Evolutionary conservation across 2,113 vertebrate genomes (phyloP).

Genomic region (Psammodynastes pulverulentus): DNA sequence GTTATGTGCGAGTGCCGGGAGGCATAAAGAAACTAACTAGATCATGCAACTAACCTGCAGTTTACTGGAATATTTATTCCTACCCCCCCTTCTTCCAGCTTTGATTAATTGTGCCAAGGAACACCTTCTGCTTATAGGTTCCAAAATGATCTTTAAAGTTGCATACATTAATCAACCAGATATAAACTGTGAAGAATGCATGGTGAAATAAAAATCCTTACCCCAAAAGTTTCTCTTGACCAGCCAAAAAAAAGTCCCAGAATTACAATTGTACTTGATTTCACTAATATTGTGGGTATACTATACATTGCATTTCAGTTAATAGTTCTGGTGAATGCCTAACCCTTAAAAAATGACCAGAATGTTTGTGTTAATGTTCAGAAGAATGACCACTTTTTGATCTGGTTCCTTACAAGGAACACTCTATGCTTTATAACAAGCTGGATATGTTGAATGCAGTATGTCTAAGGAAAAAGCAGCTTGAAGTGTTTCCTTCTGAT

Average conservation of each 20-base stretch:
- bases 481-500: slow-evolving; percentile 17
- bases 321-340: not conserved
- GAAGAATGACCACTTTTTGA: not conserved
- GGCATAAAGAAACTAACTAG: slow-evolving; percentile 32
- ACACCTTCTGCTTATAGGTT: slow-evolving; percentile 19
- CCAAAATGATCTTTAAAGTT: slow-evolving; percentile 15
- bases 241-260: not conserved
- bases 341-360: not conserved
- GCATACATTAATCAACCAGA: slow-evolving; percentile 18
- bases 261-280: not conserved
- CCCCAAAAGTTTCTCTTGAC: not conserved
- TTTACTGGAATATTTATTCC: slow-evolving; percentile 17
- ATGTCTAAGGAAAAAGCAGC: not conserved
- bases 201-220: slow-evolving; percentile 1
- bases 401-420: not conserved
- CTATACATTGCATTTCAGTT: not conserved
- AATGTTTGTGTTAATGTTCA: not conserved
- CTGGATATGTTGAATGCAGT: not conserved
- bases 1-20: too few species aligned
- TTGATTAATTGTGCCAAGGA: slow-evolving; percentile 18
- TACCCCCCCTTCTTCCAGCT: not conserved
- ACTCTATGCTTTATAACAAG: not conserved
- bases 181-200: not conserved
- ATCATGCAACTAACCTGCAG: not conserved
- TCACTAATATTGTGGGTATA: not conserved